Evolutionary conservation across 2,888 invertebrate species (phyloP).

Genomic region (Enchytraeus crypticus): DNA sequence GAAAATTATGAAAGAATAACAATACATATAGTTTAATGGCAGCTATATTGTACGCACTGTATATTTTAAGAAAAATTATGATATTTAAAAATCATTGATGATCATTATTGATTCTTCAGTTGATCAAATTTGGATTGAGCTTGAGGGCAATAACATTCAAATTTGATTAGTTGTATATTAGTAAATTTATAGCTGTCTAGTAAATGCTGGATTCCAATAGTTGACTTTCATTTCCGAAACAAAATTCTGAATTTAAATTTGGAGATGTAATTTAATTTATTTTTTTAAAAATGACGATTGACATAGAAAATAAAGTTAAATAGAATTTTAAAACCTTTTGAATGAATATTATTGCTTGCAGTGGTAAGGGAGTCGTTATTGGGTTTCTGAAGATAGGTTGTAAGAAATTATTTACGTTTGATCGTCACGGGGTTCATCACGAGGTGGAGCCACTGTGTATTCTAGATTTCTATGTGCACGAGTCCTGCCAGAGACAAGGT

Average conservation of each 20-base stretch:
- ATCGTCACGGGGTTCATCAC: slow-evolving; percentile 53
- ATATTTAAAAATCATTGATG: too few relatives aligned
- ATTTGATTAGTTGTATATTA: too few relatives aligned
- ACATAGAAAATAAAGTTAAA: background rate
- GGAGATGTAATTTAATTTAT: background rate
- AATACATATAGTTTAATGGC: too few relatives aligned
- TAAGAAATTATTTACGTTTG: slow-evolving; percentile 73
- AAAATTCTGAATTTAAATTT: background rate
- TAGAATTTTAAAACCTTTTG: background rate
- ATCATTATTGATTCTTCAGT: too few relatives aligned
- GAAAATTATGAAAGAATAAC: too few relatives aligned
- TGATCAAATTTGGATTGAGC: too few relatives aligned
- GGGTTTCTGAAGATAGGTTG: slow-evolving; percentile 81
- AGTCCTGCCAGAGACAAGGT: slow-evolving; percentile 73
- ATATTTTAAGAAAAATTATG: too few relatives aligned
- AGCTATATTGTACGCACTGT: too few relatives aligned
- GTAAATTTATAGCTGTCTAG: too few relatives aligned
- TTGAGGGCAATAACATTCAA: too few relatives aligned
- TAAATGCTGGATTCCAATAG: too few relatives aligned
- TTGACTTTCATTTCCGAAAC: background rate
- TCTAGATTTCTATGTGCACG: slow-evolving; percentile 83
- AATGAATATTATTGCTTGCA: slow-evolving; percentile 18
- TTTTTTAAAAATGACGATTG: background rate
- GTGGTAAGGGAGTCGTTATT: slow-evolving; percentile 51
- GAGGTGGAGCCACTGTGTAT: slow-evolving; percentile 77